Conservation (phyloP, 2,888 invertebrate species). For the Ceraclea dissimilis region DNA sequence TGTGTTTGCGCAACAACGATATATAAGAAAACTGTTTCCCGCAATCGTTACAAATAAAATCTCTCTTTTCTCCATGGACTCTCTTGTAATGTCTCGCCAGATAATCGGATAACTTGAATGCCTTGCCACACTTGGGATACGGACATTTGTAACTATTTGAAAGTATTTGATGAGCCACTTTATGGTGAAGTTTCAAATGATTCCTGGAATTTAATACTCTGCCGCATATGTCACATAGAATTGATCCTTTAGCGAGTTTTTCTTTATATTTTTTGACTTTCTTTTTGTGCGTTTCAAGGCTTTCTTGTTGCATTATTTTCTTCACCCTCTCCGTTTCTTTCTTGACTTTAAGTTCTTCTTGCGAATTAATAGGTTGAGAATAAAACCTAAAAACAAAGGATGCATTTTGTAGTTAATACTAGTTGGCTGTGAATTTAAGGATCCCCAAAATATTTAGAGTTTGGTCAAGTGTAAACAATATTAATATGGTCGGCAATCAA, state of each 20-base stretch:
- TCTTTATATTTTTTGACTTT: not conserved
- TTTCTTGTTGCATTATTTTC: conserved; percentile 6
- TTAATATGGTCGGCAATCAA: too few relatives aligned
- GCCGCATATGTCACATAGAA: conserved; percentile 25
- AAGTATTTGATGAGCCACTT: conserved; percentile 16
- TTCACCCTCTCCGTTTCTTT: conserved; percentile 20
- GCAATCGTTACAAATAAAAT: conserved; percentile 39
- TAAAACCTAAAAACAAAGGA: not conserved
- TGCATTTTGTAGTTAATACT: too few relatives aligned
- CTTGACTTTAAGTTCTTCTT: conserved; percentile 26
- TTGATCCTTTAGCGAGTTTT: not conserved
- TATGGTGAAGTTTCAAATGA: conserved; percentile 22
- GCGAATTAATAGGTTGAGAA: conserved; percentile 22
- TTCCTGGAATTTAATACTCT: conserved; percentile 23
- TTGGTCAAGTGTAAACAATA: too few relatives aligned
- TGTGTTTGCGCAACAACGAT: conserved; percentile 36
- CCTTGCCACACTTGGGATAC: conserved; percentile 32
- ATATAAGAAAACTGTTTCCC: conserved; percentile 36
- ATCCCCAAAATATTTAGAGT: too few relatives aligned
- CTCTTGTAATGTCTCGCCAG: conserved; percentile 38
- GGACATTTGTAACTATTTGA: conserved; percentile 32
- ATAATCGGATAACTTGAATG: conserved; percentile 34
- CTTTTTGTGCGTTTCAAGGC: not conserved
- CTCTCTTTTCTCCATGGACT: conserved; percentile 33
- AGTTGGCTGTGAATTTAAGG: too few relatives aligned